phyloP scores from a whole-genome alignment of 2,888 invertebrate species.

The Vannuccia rotundouncinata region DNA sequence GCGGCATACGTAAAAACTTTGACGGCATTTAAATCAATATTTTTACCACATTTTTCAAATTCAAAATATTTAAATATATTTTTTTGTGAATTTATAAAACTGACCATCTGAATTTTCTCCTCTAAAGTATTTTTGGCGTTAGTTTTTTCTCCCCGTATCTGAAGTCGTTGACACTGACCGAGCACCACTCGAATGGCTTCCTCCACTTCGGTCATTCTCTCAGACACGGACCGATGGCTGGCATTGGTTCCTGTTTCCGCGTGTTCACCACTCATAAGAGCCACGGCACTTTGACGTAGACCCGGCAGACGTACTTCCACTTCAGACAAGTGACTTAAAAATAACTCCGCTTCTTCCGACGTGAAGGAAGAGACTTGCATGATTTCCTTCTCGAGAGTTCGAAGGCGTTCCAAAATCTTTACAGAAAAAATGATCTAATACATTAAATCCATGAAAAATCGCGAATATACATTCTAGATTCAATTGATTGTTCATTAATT shows the following conservation, averaged over 20 bases:
- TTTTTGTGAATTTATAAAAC: not conserved
- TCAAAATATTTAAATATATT: not conserved
- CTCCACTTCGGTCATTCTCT: not conserved
- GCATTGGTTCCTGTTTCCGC: not conserved
- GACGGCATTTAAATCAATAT: not conserved
- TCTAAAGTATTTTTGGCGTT: not conserved
- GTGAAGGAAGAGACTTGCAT: constrained; percentile 25
- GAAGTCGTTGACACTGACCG: not conserved
- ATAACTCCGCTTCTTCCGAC: not conserved
- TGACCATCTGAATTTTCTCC: not conserved
- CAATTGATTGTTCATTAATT: no score
- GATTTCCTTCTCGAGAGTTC: not conserved
- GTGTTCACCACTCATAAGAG: not conserved
- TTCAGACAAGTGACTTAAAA: constrained; percentile 3
- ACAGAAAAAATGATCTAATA: no score
- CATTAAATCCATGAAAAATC: no score
- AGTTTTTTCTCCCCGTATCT: not conserved
- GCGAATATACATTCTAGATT: no score
- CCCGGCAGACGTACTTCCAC: constrained; percentile 31
- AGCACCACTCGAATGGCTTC: not conserved
- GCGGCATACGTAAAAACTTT: no score
- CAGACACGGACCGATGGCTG: not conserved
- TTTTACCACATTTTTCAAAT: not conserved
- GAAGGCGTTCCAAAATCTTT: not conserved
- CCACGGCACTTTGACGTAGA: not conserved